Base-by-base conservation (phyloP, 2,113 vertebrate genomes). In the Isichthys henryi region DNA sequence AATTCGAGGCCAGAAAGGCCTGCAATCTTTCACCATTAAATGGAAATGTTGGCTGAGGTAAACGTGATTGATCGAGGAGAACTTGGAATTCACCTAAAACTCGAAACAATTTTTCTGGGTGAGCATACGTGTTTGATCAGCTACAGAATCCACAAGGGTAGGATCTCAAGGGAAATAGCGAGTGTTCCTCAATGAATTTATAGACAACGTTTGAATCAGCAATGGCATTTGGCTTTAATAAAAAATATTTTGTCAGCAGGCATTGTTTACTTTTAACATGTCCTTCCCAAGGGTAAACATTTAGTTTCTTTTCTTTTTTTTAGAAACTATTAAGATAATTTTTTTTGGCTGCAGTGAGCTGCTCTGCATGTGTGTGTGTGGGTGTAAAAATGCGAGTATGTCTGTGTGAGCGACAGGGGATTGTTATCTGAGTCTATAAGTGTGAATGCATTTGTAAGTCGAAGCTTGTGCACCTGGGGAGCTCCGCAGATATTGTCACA, bases 181-280 rank as follows among this genome's bases (percentile, higher is more conserved):
- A 80, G 74, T 43, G n/a, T 31, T 62, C 27, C n/a, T 53, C 74
- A 27, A 2, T 50, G 49, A 82, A 84, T 89, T 58, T 85, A 58
- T 6, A 49, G 35, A 39, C 19, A 48, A 10, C 15, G 3, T 21
- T 23, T 62, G 21, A 58, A 31, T 62, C 52, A 84, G 17, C 31
- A 17, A 56, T 58, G 53, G 35, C 39, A 46, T 19, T 58, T 84
- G 39, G 43, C 35, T 35, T 58, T 45, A 31, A 53, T 89, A 11
- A 31, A 84, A 89, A 80, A 50, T 89, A 27, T 39, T 89, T 62
- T 3, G 15, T 80, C 56, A 46, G 43, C 6, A 10, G 21, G 48
- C n/a, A 50, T 27, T 56, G 77, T 52, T 89, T 89, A 84, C 23
- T 80, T 21, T 49, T 89, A 89, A 84, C 45, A 52, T 74, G 2